Evolutionary conservation across 2,888 invertebrate species (phyloP), one percentile per base, ranked within the genome.

Genomic region (Eupithecia dodoneata): DNA sequence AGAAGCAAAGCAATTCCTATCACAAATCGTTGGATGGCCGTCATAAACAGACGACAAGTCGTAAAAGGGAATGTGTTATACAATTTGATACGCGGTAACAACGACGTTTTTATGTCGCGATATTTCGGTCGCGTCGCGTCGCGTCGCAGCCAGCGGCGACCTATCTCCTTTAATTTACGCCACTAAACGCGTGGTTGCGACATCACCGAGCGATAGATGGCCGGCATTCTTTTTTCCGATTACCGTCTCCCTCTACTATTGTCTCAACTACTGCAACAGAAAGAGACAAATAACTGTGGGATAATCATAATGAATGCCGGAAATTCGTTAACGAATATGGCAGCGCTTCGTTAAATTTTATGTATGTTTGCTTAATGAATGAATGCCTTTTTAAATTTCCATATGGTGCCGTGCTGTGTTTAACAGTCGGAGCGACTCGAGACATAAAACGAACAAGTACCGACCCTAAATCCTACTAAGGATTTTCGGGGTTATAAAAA

Each of bases 311-410:
- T 90, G 90, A 88, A 90, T 88, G 90, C 94, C 94, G 94, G 94
- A 94, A 93, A 92, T 93, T 91, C 92, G 91, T 94, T 94, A 93
- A 93, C 90, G 91, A 91, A 92, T 92, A 91, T 92, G 91, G 92
- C 90, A 90, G 91, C 89, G 93, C 90, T 93, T 93, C 94, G 91
- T 94, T 94, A 93, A 93, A 92, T 91, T 93, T 93, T 93, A 94
- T 93, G 92, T 91, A 87, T 92, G 92, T 92, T 91, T 91, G 90
- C 89, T 92, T 93, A 94, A 94, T 94, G 91, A 93, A 93, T 91
- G 90, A 89, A 92, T 93, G 92, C 90, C 90, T 92, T 91, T 93
- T 93, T 89, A 91, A 92, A 92, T 91, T 90, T 89, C 90, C 92
- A 92, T 91, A 89, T 92, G 93, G 88, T 87, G 85, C 85, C 86